phyloP scores from a whole-genome alignment of 2,797 vertebrate genomes.

The Falco rusticolus region DNA sequence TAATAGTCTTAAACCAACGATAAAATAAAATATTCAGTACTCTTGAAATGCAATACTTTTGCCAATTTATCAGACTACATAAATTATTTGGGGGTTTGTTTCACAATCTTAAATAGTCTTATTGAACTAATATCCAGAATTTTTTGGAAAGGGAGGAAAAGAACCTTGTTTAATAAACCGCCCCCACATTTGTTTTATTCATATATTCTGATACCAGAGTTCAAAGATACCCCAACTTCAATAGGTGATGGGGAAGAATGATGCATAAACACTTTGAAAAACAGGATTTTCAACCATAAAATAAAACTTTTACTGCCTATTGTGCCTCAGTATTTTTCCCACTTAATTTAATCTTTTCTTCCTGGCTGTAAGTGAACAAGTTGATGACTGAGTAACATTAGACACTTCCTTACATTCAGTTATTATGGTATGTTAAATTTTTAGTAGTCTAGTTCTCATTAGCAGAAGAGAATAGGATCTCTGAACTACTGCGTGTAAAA shows the following conservation, averaged over 20 bases:
- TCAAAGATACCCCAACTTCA: not conserved
- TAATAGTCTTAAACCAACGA: not conserved
- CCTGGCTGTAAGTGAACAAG: not conserved
- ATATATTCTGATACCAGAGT: not conserved
- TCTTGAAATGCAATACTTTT: not conserved
- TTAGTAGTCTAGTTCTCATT: not conserved
- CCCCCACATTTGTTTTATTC: not conserved
- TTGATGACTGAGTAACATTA: not conserved
- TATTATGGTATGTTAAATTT: not conserved
- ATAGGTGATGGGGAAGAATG: not conserved
- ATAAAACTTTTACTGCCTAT: not conserved
- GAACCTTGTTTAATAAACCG: not conserved
- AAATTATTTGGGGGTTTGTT: not conserved
- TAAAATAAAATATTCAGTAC: not conserved
- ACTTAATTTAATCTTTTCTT: not conserved
- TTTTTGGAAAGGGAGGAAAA: not conserved
- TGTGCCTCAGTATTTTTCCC: not conserved
- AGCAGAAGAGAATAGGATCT: not conserved
- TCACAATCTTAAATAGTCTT: not conserved
- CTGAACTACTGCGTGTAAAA: not conserved
- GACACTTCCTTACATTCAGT: not conserved
- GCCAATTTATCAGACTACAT: not conserved
- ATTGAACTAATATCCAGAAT: not conserved
- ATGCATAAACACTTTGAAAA: not conserved
- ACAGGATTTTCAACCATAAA: not conserved